Percentiles rank a stretch among this genome's conserved stretches.
Evolutionary conservation across 2,113 vertebrate species (phyloP).

Genomic region (Irena cyanogastra): DNA sequence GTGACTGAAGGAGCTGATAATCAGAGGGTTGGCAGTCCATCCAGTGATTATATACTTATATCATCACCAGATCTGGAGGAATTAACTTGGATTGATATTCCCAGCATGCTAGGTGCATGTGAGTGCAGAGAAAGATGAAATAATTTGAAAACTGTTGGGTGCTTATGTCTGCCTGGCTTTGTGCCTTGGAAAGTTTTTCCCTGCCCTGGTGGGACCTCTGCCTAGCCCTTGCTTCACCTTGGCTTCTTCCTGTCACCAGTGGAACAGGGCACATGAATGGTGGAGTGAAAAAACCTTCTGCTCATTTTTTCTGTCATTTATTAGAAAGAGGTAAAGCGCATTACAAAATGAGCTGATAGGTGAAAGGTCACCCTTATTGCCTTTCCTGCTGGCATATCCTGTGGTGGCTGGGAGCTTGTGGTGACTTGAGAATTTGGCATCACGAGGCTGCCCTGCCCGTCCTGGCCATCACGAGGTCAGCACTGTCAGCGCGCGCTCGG

Average conservation of each 20-base stretch:
- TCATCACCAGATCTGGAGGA: background rate
- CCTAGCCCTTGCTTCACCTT: background rate
- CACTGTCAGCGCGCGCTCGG: rapidly evolving
- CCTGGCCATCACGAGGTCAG: background rate
- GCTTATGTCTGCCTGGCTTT: background rate
- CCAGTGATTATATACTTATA: background rate
- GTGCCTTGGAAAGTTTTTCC: background rate
- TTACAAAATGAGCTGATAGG: background rate
- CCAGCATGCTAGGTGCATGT: background rate
- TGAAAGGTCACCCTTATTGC: background rate
- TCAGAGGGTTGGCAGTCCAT: too few species aligned
- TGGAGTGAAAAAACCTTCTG: background rate
- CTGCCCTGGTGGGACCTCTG: background rate
- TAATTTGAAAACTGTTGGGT: background rate
- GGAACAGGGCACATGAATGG: background rate
- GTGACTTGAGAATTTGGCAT: background rate
- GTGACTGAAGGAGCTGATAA: background rate
- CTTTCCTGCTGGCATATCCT: background rate
- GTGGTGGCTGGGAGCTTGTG: background rate
- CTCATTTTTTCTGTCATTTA: rapidly evolving
- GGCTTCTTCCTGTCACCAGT: rapidly evolving
- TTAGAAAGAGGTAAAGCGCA: background rate
- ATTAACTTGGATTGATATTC: background rate
- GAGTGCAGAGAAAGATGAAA: background rate
- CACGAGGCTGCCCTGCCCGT: background rate